Base-by-base conservation (phyloP, 2,888 invertebrate species). In the Brachyptera putata region DNA sequence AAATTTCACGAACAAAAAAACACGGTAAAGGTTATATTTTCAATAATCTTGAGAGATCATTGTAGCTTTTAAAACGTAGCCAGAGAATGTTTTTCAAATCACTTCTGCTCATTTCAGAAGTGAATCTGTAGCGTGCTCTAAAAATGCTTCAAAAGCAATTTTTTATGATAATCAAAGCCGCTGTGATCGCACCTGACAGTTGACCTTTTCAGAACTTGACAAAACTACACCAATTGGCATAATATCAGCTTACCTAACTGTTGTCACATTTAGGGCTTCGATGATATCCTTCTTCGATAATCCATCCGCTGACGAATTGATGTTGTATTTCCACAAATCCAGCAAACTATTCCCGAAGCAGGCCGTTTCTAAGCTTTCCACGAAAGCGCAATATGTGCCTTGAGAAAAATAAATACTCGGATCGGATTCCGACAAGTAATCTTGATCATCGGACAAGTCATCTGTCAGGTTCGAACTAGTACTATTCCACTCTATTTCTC, bases 261-360 rank as follows among this genome's bases (percentile, higher is more conserved):
- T 79, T 5, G 78, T 76, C 59, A 74, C 75, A 71, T 87, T 86
- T 25, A 89, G 69, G 69, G 78, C 80, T 18, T 75, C 69, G 37
- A 87, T 69, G 66, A 89, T 85, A 61, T 87, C 83, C 58, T 81
- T 72, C 67, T 79, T 80, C 1, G 84, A 82, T 61, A 83, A 71
- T 65, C 75, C 76, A 24, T 71, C 70, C 58, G 89, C 79, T 24
- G 46, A 22, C 62, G 74, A 66, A 30, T 75, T 73, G 60, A 74
- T 72, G 69, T 86, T 76, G 70, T 79, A 85, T 43, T 81, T 77
- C 87, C 88, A 90, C 65, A 89, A 73, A 70, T 89, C 88, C 64
- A 87, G 73, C 63, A 89, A 77, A 72, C 84, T 88, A 65, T 79
- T 74, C 63, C 83, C 77, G 60, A 83, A 79, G 70, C 89, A 90